Conservation (phyloP, 2,797 vertebrate species). For the Semaprochilodus insignis region DNA sequence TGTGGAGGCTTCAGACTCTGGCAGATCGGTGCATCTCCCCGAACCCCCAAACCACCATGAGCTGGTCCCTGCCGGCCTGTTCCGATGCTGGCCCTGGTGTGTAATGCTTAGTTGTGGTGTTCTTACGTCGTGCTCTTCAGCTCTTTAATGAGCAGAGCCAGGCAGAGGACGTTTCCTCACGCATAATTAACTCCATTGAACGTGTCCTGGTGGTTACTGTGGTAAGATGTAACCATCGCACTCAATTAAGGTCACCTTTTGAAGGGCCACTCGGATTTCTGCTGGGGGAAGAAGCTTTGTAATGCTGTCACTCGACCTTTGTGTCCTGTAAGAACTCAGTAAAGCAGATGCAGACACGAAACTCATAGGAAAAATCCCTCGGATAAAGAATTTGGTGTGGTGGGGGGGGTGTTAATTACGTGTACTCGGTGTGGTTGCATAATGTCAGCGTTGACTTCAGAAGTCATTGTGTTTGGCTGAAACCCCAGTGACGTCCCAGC, state of each 20-base stretch:
- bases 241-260: constrained; percentile 73
- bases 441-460: not conserved
- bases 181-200: constrained; percentile 77
- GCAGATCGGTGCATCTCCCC: not conserved
- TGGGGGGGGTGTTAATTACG: not conserved
- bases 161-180: constrained; percentile 67
- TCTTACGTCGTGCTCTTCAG: constrained; percentile 14
- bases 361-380: not conserved
- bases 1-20: not conserved
- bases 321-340: not conserved
- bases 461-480: not conserved
- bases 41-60: not conserved
- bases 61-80: not conserved
- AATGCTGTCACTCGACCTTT: not conserved
- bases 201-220: constrained; percentile 63
- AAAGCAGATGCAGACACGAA: not conserved
- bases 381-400: no score
- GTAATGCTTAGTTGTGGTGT: not conserved
- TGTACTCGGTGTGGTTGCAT: not conserved
- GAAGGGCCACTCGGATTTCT: constrained; percentile 50
- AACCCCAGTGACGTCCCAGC: not conserved
- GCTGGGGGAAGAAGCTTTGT: not conserved
- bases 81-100: not conserved
- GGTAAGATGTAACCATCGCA: constrained; percentile 69
- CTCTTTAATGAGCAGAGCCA: constrained; percentile 67